Base-by-base conservation (phyloP, 2,113 vertebrate genomes). In the Prunella fulvescens region DNA sequence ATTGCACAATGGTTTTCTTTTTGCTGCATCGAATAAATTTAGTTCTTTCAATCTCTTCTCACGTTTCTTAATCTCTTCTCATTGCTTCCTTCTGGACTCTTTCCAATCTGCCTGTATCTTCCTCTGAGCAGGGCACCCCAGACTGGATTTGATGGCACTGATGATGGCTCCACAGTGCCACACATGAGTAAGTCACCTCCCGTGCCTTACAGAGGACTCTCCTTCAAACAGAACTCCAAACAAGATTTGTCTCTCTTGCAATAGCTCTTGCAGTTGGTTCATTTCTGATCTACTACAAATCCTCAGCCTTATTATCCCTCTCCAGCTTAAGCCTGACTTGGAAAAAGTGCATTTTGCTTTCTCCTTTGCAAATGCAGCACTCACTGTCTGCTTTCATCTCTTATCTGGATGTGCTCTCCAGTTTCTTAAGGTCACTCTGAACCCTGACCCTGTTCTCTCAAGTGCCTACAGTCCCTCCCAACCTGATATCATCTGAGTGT, bases 1-100 rank as follows among this genome's bases (percentile, higher is more conserved):
- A 87, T 92, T 97, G 60, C 91, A 92, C 92, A 93, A 81, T 12
- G 53, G 73, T 53, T 93, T 90, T 92, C 54, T 90, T 96, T 93
- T 69, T 71, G 44, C 50, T 87, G 71, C 73, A 71, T 57, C 8
- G 19, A 89, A 92, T 62, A 93, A 81, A 89, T 57, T 37, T 20
- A 81, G 56, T 57, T 84, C 48, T 89, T 93, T 65, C 73, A 65
- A 65, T 31, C 81, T 88, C 83, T 91, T 78, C 65, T 94, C 88
- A 74, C 6, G 0, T 84, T 92, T 89, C 69, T 91, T 92, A 60
- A 86, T 69, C 70, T 90, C 31, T 57, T 60, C 69, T 72, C 3
- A 8, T 14, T 25, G 22, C 50, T 92, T 73, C 40, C 48, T 61
- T 89, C 71, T 88, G 88, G 62, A 73, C 12, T 12, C 33, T 57